phyloP scores from a whole-genome alignment of 2,797 vertebrate genomes.

The Catamblyrhynchus diadema region DNA sequence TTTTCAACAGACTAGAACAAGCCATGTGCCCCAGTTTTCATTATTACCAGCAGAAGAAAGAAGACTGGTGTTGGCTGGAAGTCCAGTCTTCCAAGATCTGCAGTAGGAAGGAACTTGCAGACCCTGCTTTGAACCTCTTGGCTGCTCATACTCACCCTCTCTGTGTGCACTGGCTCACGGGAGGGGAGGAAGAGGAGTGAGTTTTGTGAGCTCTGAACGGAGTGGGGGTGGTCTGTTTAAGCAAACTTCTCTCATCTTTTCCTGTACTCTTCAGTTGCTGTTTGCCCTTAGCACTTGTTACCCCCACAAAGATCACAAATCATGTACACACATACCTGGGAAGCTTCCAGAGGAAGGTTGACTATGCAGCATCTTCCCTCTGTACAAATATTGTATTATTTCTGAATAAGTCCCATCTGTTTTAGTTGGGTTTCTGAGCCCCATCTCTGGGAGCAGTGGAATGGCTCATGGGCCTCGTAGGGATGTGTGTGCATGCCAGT shows the following conservation, averaged over 20 bases:
- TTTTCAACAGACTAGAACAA: slow-evolving; percentile 93
- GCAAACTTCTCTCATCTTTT: slow-evolving; percentile 20
- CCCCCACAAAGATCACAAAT: slow-evolving; percentile 32
- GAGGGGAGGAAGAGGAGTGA: slow-evolving; percentile 10
- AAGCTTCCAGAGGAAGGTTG: slow-evolving; percentile 10
- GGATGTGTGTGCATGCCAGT: neutral
- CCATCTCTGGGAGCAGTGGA: neutral
- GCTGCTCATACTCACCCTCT: neutral
- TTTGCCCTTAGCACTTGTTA: slow-evolving; percentile 54
- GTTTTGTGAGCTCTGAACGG: neutral
- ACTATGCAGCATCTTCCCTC: neutral
- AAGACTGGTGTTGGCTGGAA: slow-evolving; percentile 52
- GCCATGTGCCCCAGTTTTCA: slow-evolving; percentile 11
- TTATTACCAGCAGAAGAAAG: slow-evolving; percentile 66
- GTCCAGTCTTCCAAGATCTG: slow-evolving; percentile 4
- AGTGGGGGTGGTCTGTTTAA: neutral
- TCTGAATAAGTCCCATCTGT: slow-evolving; percentile 3
- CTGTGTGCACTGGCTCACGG: neutral
- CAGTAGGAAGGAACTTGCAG: slow-evolving; percentile 57
- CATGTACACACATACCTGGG: slow-evolving; percentile 45
- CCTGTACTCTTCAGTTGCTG: slow-evolving; percentile 45
- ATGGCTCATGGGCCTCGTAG: neutral
- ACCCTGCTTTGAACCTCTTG: slow-evolving; percentile 24
- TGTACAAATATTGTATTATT: neutral
- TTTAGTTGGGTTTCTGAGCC: neutral